Conservation (phyloP, 2,797 vertebrate species). For the Eupleurogrammus muticus region DNA sequence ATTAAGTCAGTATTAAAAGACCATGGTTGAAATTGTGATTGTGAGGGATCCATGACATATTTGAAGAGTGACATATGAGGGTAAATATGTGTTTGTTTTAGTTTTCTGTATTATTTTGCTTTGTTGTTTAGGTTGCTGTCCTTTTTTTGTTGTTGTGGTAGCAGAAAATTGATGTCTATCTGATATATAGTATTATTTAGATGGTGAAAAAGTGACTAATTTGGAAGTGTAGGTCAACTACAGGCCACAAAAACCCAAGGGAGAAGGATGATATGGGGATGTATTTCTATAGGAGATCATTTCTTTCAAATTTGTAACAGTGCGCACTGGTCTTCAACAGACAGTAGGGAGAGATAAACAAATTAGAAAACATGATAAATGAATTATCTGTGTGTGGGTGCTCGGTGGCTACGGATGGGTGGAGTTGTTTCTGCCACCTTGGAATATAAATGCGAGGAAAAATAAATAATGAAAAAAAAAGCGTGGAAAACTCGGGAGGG, state of each 20-base stretch:
- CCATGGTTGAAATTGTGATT: no score
- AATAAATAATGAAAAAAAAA: constrained; percentile 75
- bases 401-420: constrained; percentile 18
- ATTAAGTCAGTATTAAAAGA: no score
- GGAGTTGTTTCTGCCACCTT: constrained; percentile 39
- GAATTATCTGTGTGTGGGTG: constrained; percentile 14
- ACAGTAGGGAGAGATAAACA: constrained; percentile 7
- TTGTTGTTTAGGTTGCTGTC: no score
- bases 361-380: constrained; percentile 1
- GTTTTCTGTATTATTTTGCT: not conserved
- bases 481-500: constrained; percentile 40
- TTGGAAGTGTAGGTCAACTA: constrained; percentile 1
- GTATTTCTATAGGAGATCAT: not conserved
- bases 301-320: not conserved
- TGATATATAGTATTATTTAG: not conserved
- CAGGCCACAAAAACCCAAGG: not conserved
- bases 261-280: not conserved
- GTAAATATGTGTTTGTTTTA: not conserved
- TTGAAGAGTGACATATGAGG: no score
- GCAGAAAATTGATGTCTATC: no score
- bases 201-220: not conserved
- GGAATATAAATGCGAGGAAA: constrained; percentile 67
- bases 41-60: no score
- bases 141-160: no score
- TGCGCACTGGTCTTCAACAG: not conserved